These are phyloP conservation scores for Acanthornis magna DNA, from an alignment of 2,797 vertebrate species.

Conservation along the genomic window DNA sequence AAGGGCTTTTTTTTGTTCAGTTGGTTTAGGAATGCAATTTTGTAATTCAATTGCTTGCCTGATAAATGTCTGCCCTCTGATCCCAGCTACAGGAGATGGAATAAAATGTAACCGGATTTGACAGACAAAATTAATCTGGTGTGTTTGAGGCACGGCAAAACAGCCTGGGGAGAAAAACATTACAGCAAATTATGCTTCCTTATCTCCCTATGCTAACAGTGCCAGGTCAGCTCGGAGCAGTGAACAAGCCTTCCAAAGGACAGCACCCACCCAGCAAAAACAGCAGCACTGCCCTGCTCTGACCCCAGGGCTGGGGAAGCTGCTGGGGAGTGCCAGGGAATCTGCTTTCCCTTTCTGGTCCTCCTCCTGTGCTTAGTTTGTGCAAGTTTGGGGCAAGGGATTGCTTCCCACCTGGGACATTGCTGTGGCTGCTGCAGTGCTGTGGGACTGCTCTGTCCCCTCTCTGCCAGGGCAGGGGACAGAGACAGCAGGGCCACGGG, in stretches of 20 bases:
- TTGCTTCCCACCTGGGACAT: neutral
- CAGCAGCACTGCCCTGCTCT: neutral
- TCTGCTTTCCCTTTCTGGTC: neutral
- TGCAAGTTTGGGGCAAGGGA: neutral
- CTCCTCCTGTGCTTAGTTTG: neutral
- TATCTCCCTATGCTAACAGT: slow-evolving; percentile 5
- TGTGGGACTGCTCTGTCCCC: neutral
- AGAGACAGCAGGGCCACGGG: neutral
- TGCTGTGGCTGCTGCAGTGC: neutral
- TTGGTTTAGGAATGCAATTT: slow-evolving; percentile 45
- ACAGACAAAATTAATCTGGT: slow-evolving; percentile 56
- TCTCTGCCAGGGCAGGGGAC: neutral
- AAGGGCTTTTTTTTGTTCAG: slow-evolving; percentile 9
- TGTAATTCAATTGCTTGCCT: slow-evolving; percentile 46
- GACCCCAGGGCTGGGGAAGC: neutral
- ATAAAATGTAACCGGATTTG: slow-evolving; percentile 57
- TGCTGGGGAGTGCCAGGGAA: neutral
- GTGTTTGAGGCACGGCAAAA: slow-evolving; percentile 25
- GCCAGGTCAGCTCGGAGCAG: neutral
- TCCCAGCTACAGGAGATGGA: slow-evolving; percentile 47
- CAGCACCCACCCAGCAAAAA: neutral
- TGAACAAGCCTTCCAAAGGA: neutral
- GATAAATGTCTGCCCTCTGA: slow-evolving; percentile 63
- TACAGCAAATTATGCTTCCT: slow-evolving; percentile 42
- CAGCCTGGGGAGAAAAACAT: slow-evolving; percentile 37